Conservation (phyloP, 2,797 vertebrate genomes). For the Pipistrellus pipistrellus region DNA sequence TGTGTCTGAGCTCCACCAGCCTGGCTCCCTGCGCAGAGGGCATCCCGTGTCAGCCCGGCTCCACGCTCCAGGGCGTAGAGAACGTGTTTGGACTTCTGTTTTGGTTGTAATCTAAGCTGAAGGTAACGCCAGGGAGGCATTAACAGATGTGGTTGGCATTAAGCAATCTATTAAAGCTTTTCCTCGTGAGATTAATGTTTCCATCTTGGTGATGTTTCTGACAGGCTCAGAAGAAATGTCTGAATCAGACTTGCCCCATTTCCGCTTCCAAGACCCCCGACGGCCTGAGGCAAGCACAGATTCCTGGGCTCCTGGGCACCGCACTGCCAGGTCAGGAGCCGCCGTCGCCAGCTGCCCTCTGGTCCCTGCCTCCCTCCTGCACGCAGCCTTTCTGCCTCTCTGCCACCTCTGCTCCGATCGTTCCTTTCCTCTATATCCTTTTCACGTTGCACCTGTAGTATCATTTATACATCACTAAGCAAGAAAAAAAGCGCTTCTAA, state of each 20-base stretch:
- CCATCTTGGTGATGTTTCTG: conserved; percentile 74
- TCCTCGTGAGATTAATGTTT: conserved; percentile 65
- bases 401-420: not conserved
- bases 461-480: not conserved
- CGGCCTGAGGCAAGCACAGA: conserved; percentile 89
- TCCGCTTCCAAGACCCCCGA: conserved; percentile 90
- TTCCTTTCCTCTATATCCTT: not conserved
- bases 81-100: not conserved
- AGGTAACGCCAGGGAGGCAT: not conserved
- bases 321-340: conserved; percentile 86
- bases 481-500: not conserved
- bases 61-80: not conserved
- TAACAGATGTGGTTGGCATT: not conserved
- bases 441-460: not conserved
- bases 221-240: conserved; percentile 88
- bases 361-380: not conserved
- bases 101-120: conserved; percentile 12
- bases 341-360: conserved; percentile 59
- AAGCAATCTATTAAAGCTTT: conserved; percentile 50
- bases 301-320: conserved; percentile 92
- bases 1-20: not conserved
- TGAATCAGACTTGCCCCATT: conserved; percentile 88
- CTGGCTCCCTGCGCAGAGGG: not conserved
- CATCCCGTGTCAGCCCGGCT: not conserved
- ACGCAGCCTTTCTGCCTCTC: not conserved